phyloP scores from a whole-genome alignment of 2,797 vertebrate genomes.

The Xerus rutilus region DNA sequence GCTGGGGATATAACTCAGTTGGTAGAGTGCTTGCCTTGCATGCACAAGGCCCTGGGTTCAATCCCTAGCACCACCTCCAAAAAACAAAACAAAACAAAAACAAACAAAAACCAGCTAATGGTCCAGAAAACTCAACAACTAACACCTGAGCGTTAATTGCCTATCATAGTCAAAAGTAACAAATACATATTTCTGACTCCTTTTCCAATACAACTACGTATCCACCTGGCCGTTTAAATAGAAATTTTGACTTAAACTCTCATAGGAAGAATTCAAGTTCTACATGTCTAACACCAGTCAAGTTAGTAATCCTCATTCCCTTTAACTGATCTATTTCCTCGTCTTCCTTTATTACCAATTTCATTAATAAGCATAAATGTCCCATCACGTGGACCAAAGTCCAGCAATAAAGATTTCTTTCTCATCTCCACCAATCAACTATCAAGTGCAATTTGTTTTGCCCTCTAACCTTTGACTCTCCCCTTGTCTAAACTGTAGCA shows the following conservation, averaged over 20 bases:
- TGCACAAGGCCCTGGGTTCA: no score
- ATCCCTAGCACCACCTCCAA: no score
- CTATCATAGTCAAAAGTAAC: neutral
- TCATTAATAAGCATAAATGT: neutral
- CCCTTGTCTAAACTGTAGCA: neutral
- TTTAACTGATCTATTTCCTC: neutral
- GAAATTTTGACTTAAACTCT: constrained; percentile 14
- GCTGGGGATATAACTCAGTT: no score
- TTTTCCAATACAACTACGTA: neutral
- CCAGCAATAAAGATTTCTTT: neutral
- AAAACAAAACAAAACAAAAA: no score
- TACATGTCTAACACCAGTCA: neutral
- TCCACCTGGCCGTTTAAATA: neutral
- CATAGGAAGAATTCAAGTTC: neutral
- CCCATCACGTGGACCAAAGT: neutral
- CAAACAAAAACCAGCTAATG: no score
- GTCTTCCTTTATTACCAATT: neutral
- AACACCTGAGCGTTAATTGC: constrained; percentile 19
- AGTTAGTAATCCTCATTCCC: neutral
- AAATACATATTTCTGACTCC: neutral
- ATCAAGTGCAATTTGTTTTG: constrained; percentile 2
- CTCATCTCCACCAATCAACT: neutral
- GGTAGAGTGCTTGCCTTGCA: no score
- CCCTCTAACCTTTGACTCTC: neutral
- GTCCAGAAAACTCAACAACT: constrained; percentile 50